Percentiles rank a stretch among this genome's conserved stretches.
Evolutionary conservation across 2,888 invertebrate genomes (phyloP).

Genomic region (Idaea straminata): DNA sequence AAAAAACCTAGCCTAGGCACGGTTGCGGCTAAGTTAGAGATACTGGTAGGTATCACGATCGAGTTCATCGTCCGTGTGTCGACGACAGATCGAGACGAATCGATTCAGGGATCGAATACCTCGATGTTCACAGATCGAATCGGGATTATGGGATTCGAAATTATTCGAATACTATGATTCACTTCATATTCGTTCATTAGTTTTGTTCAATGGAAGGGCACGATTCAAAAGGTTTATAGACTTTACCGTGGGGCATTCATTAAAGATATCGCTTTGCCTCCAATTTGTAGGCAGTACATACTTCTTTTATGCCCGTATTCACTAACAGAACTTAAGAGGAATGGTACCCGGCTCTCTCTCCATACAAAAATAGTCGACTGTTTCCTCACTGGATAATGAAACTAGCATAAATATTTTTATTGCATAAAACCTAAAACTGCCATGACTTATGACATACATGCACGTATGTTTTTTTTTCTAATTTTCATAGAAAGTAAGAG

Average conservation of each 20-base stretch:
- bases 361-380: too few relatives aligned
- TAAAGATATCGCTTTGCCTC: too few relatives aligned
- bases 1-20: slow-evolving; percentile 3
- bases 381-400: too few relatives aligned
- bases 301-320: too few relatives aligned
- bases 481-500: too few relatives aligned
- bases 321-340: too few relatives aligned
- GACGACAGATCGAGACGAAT: slow-evolving; percentile 56
- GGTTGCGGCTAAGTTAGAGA: not conserved
- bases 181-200: slow-evolving; percentile 29
- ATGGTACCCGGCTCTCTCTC: too few relatives aligned
- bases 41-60: slow-evolving; percentile 2
- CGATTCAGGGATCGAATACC: slow-evolving; percentile 67
- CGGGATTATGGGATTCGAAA: slow-evolving; percentile 35
- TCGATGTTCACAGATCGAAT: slow-evolving; percentile 47
- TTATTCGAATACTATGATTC: slow-evolving; percentile 34
- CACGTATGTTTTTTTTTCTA: too few relatives aligned
- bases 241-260: not conserved
- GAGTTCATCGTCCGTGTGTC: slow-evolving; percentile 36
- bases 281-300: too few relatives aligned
- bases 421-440: too few relatives aligned
- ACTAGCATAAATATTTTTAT: too few relatives aligned
- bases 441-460: too few relatives aligned
- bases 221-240: not conserved
- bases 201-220: not conserved